Conservation (phyloP, 1,140 invertebrate species). For the Marisa cornuarietis region DNA sequence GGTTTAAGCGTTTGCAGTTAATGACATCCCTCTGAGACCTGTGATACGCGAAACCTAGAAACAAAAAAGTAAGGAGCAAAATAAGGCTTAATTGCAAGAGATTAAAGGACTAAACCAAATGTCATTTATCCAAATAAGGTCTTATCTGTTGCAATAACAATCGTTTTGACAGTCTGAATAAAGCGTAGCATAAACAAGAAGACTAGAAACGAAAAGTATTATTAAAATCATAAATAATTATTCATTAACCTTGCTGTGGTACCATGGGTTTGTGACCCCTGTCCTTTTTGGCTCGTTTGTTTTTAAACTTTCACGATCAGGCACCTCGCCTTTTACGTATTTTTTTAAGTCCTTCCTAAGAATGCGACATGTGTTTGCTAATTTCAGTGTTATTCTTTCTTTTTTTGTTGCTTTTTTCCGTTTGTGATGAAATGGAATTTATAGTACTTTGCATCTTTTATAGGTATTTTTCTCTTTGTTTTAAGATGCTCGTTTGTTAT, state of each 20-base stretch:
- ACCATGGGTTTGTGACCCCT: neutral
- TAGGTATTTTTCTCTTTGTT: too few species aligned
- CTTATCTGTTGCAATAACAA: neutral
- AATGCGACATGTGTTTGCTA: too few species aligned
- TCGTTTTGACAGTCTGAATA: neutral
- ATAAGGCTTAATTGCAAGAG: too few species aligned
- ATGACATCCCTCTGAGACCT: neutral
- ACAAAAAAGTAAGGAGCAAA: neutral
- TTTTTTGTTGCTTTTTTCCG: too few species aligned
- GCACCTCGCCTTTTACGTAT: too few species aligned
- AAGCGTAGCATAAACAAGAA: neutral
- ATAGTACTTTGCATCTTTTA: too few species aligned
- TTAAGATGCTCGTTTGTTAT: too few species aligned
- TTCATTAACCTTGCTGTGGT: neutral
- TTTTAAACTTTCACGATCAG: neutral
- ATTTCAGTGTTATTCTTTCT: too few species aligned
- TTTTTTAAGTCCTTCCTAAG: too few species aligned
- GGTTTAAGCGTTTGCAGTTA: neutral
- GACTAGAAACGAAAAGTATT: neutral
- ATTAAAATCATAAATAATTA: neutral
- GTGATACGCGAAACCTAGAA: neutral
- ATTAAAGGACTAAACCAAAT: neutral
- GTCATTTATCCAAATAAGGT: neutral
- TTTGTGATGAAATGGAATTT: too few species aligned
- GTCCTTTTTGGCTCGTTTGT: neutral